Evolutionary conservation across 92 coral and sea anemone genomes (phyloP).

Genomic region (Palythoa grandis): DNA sequence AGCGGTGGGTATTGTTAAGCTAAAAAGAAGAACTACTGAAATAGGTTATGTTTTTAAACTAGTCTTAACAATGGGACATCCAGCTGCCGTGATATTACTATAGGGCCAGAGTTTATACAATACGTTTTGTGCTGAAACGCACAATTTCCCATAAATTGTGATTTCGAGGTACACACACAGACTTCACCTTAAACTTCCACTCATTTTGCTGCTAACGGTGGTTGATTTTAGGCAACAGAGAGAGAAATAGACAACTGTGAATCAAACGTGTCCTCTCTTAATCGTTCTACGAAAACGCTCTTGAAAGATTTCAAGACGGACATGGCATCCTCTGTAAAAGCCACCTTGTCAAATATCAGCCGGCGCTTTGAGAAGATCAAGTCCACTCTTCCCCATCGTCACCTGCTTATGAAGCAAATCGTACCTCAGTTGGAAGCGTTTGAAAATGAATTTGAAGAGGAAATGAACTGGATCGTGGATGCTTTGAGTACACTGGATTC

Average conservation of each 20-base stretch:
- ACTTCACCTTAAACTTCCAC: not conserved
- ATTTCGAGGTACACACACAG: too few relatives aligned
- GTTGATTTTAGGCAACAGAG: slow-evolving; percentile 61
- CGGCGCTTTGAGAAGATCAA: slow-evolving; percentile 96
- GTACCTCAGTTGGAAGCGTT: slow-evolving; percentile 81
- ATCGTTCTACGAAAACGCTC: slow-evolving; percentile 84
- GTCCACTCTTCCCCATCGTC: slow-evolving; percentile 80
- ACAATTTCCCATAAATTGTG: too few relatives aligned
- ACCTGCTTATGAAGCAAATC: slow-evolving; percentile 72
- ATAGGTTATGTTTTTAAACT: too few relatives aligned
- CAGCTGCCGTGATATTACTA: too few relatives aligned
- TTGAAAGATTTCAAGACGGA: slow-evolving; percentile 95
- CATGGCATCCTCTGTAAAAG: slow-evolving; percentile 98
- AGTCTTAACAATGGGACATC: too few relatives aligned
- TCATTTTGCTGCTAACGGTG: not conserved
- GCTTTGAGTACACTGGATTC: slow-evolving; percentile 77
- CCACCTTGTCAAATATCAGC: slow-evolving; percentile 88
- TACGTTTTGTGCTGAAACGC: too few relatives aligned
- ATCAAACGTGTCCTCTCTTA: slow-evolving; percentile 71
- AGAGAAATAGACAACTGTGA: slow-evolving; percentile 79
- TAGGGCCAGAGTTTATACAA: too few relatives aligned
- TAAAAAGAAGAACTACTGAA: too few relatives aligned
- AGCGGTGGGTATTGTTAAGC: too few relatives aligned
- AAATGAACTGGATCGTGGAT: slow-evolving; percentile 70
- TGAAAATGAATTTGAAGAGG: slow-evolving; percentile 77